Evolutionary conservation across 2,888 invertebrate species (phyloP), one percentile per base, ranked within the genome.

Genomic region (Macrophya alboannulata): DNA sequence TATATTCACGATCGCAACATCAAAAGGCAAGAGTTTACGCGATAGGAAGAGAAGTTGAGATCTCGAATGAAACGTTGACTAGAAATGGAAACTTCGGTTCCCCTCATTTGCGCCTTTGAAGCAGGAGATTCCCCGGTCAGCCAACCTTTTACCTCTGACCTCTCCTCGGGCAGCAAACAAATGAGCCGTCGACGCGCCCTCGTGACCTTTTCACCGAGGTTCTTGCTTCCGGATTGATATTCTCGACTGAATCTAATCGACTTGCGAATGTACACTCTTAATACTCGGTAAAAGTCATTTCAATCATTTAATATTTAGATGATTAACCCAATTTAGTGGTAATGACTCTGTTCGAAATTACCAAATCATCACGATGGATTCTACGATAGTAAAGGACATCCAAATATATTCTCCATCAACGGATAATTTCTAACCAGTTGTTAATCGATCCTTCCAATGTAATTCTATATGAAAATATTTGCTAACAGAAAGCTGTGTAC

Each of bases 91-190:
- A 25, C 74, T 43, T 74, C 4, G 45, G 62, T 74, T 21, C 74
- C 45, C 74, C 43, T 74, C 74, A 25, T 74, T 74, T 31, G 21
- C 74, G 74, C 74, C 43, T 74, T 74, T 74, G 74, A 74, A 74
- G 21, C 74, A 15, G 45, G 21, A 25, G 45, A 45, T 45, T 74
- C 31, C 21, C 74, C 45, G 74, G 74, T 74, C 74, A 74, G 45
- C 74, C 45, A 74, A 45, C 74, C 74, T 74, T 74, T 45, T 45
- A 45, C 74, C 45, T 74, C 25, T 25, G 74, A 74, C 74, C 74
- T 74, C 45, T 74, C 74, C 74, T 74, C 74, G 25, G 74, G 74
- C 74, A 15, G 40, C 74, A 21, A 21, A 45, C 45, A 74, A 74
- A 74, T 74, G 74, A 74, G 74, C 74, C 8, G 45, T 45, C 74